Conservation (phyloP, 2,888 invertebrate species). For the Eupeodes luniger region DNA sequence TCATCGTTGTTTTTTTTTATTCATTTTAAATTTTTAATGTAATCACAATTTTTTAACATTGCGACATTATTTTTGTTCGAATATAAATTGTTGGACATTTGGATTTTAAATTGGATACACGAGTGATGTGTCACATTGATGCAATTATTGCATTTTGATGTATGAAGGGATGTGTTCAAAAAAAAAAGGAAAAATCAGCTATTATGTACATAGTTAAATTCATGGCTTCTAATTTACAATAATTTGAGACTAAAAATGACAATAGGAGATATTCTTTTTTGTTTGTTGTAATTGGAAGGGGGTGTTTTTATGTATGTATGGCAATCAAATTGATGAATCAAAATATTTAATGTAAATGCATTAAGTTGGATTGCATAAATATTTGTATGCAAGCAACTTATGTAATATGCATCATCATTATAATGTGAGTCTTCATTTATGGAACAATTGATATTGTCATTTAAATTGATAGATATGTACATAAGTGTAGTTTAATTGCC, state of each 20-base stretch:
- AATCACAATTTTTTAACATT: conserved; percentile 62
- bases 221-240: conserved; percentile 28
- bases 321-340: conserved; percentile 2
- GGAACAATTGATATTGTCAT: neutral
- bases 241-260: neutral
- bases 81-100: conserved; percentile 59
- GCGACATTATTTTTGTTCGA: conserved; percentile 26
- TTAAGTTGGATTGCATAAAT: conserved; percentile 13
- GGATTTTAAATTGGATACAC: conserved; percentile 60
- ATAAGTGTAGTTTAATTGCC: neutral
- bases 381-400: neutral
- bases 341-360: conserved; percentile 7
- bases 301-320: neutral
- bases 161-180: conserved; percentile 7
- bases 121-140: conserved; percentile 67
- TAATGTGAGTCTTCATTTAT: no score
- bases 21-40: conserved; percentile 29
- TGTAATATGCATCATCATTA: conserved; percentile 5
- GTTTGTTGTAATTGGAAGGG: neutral
- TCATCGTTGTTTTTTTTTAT: neutral
- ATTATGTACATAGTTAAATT: neutral
- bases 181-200: neutral
- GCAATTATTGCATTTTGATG: conserved; percentile 59
- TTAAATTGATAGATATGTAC: neutral
- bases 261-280: neutral